phyloP scores from a whole-genome alignment of 2,888 invertebrate genomes.

The Lampropteryx suffumata region DNA sequence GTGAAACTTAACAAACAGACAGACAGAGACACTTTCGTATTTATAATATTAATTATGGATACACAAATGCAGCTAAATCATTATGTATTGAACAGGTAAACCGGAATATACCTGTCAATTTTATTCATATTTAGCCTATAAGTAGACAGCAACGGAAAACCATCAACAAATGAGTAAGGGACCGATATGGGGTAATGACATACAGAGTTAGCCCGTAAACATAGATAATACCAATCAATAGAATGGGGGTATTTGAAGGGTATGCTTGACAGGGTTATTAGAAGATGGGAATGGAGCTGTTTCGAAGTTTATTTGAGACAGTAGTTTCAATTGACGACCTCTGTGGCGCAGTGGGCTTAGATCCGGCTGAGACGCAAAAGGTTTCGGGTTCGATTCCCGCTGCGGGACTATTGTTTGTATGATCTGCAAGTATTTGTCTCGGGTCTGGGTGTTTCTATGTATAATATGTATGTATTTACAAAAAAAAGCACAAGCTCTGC shows the following conservation, averaged over 20 bases:
- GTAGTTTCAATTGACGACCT: no score
- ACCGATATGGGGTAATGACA: conserved; percentile 28
- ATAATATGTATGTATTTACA: no score
- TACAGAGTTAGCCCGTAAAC: conserved; percentile 22
- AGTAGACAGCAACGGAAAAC: conserved; percentile 12
- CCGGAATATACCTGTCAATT: background rate
- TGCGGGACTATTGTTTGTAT: no score
- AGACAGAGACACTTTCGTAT: no score
- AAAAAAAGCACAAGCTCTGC: no score
- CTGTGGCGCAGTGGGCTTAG: no score
- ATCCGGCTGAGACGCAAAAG: no score
- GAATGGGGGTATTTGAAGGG: conserved; percentile 11
- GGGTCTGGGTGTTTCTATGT: no score
- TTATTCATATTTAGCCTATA: conserved; percentile 1
- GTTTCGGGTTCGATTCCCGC: no score
- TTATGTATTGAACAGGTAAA: conserved; percentile 1
- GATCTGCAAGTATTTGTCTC: no score
- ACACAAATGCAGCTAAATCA: background rate
- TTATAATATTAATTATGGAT: no score
- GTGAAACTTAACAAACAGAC: no score
- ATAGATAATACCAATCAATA: conserved; percentile 23
- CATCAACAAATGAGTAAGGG: conserved; percentile 15
- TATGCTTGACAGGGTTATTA: conserved; percentile 17
- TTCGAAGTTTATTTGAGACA: conserved; percentile 13
- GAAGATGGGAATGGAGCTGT: conserved; percentile 17